phyloP scores from a whole-genome alignment of 2,888 invertebrate genomes.

The Liposcelis brunnea region DNA sequence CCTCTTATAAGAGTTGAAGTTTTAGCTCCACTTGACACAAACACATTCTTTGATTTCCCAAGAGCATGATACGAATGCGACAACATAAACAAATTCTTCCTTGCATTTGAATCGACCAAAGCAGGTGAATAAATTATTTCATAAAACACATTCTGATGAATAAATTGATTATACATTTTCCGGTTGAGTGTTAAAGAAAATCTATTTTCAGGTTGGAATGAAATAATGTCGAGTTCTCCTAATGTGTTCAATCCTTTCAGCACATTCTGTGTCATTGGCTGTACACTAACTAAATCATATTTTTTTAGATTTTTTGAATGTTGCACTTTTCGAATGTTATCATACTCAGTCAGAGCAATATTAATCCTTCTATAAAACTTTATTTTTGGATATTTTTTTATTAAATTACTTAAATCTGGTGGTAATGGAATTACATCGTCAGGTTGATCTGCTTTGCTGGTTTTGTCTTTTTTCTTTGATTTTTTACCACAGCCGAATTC shows the following conservation, averaged over 20 bases:
- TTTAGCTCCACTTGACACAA: neutral
- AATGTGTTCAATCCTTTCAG: neutral
- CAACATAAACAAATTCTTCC: neutral
- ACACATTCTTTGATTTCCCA: constrained; percentile 1
- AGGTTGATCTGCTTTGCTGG: neutral
- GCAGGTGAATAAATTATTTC: neutral
- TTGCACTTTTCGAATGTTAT: constrained; percentile 2
- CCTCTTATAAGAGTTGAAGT: neutral
- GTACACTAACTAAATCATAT: neutral
- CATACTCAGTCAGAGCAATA: neutral
- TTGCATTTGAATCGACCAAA: neutral
- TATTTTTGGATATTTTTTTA: neutral
- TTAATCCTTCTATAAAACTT: neutral
- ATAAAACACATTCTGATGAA: neutral
- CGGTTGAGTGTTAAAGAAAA: neutral
- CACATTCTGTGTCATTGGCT: neutral
- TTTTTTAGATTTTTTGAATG: neutral
- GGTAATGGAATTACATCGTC: neutral
- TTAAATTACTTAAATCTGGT: neutral
- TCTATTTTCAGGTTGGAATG: neutral
- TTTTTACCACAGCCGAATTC: neutral
- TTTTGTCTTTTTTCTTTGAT: neutral
- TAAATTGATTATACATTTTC: constrained; percentile 1
- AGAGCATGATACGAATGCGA: neutral
- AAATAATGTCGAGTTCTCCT: neutral